Evolutionary conservation across 64 coral and sea anemone genomes (phyloP).

Genomic region (Platygyra sinensis): DNA sequence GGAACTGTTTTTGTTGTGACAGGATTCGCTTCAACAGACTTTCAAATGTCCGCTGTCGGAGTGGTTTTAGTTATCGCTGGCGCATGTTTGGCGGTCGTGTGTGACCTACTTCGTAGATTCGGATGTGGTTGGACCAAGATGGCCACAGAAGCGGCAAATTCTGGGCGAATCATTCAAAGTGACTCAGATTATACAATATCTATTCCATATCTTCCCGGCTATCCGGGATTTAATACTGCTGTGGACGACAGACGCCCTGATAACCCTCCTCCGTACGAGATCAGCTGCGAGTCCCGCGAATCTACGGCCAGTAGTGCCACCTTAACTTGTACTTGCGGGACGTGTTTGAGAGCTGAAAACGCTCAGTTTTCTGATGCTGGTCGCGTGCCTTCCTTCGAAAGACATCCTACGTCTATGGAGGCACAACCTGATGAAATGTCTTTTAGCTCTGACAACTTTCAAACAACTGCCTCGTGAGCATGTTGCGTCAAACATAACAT

Average conservation of each 20-base stretch:
- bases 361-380: not conserved
- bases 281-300: not conserved
- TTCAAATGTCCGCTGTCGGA: conserved; percentile 39
- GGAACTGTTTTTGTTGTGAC: conserved; percentile 13
- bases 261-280: conserved; percentile 1
- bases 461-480: not conserved
- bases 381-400: not conserved
- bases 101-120: conserved; percentile 11
- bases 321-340: not conserved
- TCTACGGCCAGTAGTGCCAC: not conserved
- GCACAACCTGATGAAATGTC: not conserved
- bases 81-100: conserved; percentile 28
- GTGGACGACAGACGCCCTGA: not conserved
- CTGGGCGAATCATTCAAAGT: not conserved
- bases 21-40: conserved; percentile 20
- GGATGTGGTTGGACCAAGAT: conserved; percentile 18
- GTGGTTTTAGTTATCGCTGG: conserved; percentile 20
- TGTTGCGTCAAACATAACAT: not conserved
- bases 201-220: conserved; percentile 27
- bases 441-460: not conserved
- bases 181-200: not conserved
- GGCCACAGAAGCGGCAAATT: not conserved
- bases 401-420: not conserved
- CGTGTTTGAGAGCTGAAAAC: not conserved
- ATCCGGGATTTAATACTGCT: conserved; percentile 23